Base-by-base conservation (phyloP, 2,113 vertebrate species). In the Catagonus wagneri region DNA sequence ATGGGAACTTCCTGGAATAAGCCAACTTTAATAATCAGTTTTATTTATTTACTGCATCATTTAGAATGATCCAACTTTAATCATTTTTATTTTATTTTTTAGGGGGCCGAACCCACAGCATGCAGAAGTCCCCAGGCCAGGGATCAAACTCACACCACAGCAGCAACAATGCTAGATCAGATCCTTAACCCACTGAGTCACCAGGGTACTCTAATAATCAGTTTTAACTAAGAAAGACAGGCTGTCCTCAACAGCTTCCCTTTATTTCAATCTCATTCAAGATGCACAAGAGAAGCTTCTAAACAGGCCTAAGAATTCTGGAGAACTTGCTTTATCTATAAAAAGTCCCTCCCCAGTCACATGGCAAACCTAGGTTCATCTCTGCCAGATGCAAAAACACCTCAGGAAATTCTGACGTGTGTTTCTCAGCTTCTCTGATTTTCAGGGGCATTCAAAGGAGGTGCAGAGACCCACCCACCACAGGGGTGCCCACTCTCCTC, bases 351-450 rank as follows among this genome's bases (percentile, higher is more conserved):
- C 56, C 32, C 54, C 13, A n/a, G 17, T 80, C 63, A 29, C 20
- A 20, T 14, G 44, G 60, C 0, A 89, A 96, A 93, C 63, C 91
- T 8, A 32, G 79, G 27, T 61, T 93, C 54, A 29, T 17, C 83
- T 91, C 36, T 87, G 29, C 19, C 52, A 83, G 83, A 44, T 54
- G 22, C 34, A 91, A 54, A 63, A 80, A 75, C 7, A 71, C 50
- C 39, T 90, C 29, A 50, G 72, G 34, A 29, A 76, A 90, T n/a
- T n/a, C 1, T 52, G 65, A 92, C 3, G 6, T n/a, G 54, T 20
- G 97, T 91, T 95, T 32, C 54, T 93, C 7, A 74, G 29, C 44
- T 80, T 80, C 69, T 75, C 58, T 52, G 72, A 72, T 25, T 81
- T 69, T 84, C 34, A 86, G 60, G 27, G 12, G 23, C 29, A 9